A percentile compares a stretch with the other conserved stretches of the same genome.
Conservation (phyloP, 2,888 invertebrate genomes). For the Auanema sp. region DNA sequence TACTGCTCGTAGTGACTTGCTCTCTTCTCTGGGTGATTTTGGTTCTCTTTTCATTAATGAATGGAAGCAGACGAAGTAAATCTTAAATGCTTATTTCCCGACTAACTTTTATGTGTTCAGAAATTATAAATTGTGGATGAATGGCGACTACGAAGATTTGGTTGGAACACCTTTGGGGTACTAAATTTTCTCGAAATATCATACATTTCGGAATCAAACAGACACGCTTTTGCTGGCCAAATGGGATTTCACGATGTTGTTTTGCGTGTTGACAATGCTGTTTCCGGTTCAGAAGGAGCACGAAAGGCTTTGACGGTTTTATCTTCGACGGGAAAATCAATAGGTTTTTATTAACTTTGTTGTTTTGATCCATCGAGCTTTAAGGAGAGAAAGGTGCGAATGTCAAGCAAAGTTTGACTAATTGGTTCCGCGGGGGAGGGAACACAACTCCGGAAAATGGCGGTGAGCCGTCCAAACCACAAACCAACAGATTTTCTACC, state of each 20-base stretch:
- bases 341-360: conserved; percentile 21
- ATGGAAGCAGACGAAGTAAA: conserved; percentile 77
- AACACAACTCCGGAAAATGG: conserved; percentile 15
- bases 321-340: conserved; percentile 51
- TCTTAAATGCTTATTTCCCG: neutral
- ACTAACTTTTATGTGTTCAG: conserved; percentile 10
- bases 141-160: conserved; percentile 37
- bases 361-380: conserved; percentile 8
- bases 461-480: conserved; percentile 21
- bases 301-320: conserved; percentile 48
- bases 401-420: conserved; percentile 47
- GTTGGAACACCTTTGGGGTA: conserved; percentile 35
- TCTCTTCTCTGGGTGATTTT: conserved; percentile 70
- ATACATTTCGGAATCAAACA: conserved; percentile 52
- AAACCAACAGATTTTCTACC: too few relatives aligned
- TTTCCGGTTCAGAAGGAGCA: conserved; percentile 50
- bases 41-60: conserved; percentile 81
- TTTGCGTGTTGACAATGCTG: conserved; percentile 51
- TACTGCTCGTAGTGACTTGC: conserved; percentile 48
- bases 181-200: neutral
- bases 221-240: conserved; percentile 91
- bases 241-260: conserved; percentile 90
- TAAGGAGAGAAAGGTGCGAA: conserved; percentile 44
- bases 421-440: conserved; percentile 45
- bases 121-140: conserved; percentile 82